phyloP scores from a whole-genome alignment of 2,888 invertebrate genomes.

The Pherbina coryleti region DNA sequence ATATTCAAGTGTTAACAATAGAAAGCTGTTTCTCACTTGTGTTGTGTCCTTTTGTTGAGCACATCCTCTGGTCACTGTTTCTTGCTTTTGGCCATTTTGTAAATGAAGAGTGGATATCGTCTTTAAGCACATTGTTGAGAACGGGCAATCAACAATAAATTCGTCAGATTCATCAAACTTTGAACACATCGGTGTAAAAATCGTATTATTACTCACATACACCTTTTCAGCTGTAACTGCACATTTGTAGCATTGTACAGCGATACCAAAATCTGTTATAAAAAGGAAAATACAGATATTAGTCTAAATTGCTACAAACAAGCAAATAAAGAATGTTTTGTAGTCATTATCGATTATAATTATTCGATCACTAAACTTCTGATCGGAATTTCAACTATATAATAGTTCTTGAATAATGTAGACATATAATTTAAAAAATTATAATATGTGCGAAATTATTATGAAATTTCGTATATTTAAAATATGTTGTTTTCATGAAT shows the following conservation, averaged over 20 bases:
- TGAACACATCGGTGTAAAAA: conserved; percentile 78
- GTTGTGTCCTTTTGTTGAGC: conserved; percentile 78
- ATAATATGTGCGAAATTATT: not conserved
- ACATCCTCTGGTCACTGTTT: conserved; percentile 75
- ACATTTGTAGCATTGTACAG: conserved; percentile 82
- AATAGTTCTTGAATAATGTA: not conserved
- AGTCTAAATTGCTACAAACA: too few species aligned
- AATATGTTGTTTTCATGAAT: not conserved
- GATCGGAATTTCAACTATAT: not conserved
- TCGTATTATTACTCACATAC: conserved; percentile 70
- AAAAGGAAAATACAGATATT: not conserved
- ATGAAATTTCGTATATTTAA: not conserved
- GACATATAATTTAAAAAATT: not conserved
- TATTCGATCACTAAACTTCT: not conserved
- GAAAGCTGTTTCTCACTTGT: conserved; percentile 56
- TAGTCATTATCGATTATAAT: not conserved
- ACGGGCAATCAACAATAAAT: conserved; percentile 82
- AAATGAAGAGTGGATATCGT: conserved; percentile 77
- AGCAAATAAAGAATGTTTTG: not conserved
- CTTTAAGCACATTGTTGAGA: conserved; percentile 88
- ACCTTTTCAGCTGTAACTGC: conserved; percentile 73
- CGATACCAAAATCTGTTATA: conserved; percentile 59
- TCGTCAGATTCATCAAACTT: conserved; percentile 80
- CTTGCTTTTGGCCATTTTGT: conserved; percentile 72
- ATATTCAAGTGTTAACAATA: not conserved